phyloP scores from a whole-genome alignment of 1,140 invertebrate genomes.

The Trichomalopsis sarcophagae region DNA sequence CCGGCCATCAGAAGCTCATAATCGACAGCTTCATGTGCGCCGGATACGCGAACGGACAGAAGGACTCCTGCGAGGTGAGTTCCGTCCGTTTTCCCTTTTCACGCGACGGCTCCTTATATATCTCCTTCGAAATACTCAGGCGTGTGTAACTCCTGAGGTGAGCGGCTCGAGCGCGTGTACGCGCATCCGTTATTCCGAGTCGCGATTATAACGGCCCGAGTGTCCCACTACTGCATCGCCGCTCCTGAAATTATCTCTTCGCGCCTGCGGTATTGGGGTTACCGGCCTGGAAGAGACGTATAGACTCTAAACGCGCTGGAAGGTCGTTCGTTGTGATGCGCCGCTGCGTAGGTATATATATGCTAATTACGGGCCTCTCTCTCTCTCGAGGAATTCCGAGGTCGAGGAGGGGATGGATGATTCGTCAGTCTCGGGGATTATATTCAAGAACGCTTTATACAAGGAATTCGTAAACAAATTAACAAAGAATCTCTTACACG shows the following conservation, averaged over 20 bases:
- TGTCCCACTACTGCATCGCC: conserved; percentile 3
- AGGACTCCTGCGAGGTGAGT: conserved; percentile 93
- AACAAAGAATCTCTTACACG: not conserved
- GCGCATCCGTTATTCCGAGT: conserved; percentile 42
- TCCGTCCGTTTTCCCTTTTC: conserved; percentile 12
- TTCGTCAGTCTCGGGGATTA: not conserved
- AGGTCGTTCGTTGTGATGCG: not conserved
- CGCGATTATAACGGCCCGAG: conserved; percentile 44
- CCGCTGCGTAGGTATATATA: not conserved
- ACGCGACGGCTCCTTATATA: not conserved
- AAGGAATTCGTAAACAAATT: too few relatives aligned
- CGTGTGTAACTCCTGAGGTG: not conserved
- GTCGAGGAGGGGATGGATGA: not conserved
- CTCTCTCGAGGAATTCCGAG: not conserved
- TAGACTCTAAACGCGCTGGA: not conserved
- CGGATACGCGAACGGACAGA: conserved; percentile 93
- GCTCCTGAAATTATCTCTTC: not conserved
- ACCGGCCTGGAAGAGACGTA: conserved; percentile 5
- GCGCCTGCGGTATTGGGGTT: conserved; percentile 14
- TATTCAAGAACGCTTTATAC: too few relatives aligned
- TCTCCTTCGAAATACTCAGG: not conserved
- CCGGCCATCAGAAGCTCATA: conserved; percentile 91
- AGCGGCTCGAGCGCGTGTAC: not conserved
- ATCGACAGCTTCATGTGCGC: conserved; percentile 94
- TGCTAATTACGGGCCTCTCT: not conserved